Evolutionary conservation across 2,888 invertebrate genomes (phyloP), one percentile per base, ranked within the genome.

Genomic region (Calliphora vomitoria): DNA sequence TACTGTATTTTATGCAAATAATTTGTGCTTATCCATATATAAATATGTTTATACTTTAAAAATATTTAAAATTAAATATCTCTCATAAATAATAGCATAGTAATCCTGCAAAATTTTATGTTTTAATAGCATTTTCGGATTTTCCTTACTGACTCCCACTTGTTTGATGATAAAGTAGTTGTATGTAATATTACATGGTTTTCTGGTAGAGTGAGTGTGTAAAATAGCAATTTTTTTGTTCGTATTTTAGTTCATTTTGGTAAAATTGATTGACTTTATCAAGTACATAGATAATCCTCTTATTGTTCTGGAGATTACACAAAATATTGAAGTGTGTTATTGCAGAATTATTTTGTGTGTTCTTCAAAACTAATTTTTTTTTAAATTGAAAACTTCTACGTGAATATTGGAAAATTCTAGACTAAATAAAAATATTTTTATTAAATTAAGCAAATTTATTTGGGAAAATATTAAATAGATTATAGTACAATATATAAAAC

Each of bases 241-340:
- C 15, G 20, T 1, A 13, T 44, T 44, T 72, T 31, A 25, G 25
- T 47, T 55, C 35, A 55, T 50, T 55, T 82, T 68, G 47, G 47
- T n/a, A 11, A 15, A 69, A 82, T 35, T 69, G 68, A 82, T 82
- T 82, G 75, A 69, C 53, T 82, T 60, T 71, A 69, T 62, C 50
- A 53, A 75, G 50, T 75, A 50, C 82, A 60, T 47, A 13, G 50
- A 62, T 69, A 82, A 82, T 76, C 82, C 82, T 71, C 76, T 82
- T 82, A 82, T 69, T 69, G 60, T 53, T 62, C 35, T 69, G 10
- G 50, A 82, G 75, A 69, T 76, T 76, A 75, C 44, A 74, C 31
- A 31, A 15, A n/a, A 44, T 47, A 47, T 47, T 25, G 25, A 58
- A 20, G 1, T 75, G 35, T 35, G n/a, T 18, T 41, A n/a, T n/a